These are phyloP conservation scores for Capreolus pygargus DNA, from an alignment of 2,113 vertebrate species.

Conservation along the genomic window DNA sequence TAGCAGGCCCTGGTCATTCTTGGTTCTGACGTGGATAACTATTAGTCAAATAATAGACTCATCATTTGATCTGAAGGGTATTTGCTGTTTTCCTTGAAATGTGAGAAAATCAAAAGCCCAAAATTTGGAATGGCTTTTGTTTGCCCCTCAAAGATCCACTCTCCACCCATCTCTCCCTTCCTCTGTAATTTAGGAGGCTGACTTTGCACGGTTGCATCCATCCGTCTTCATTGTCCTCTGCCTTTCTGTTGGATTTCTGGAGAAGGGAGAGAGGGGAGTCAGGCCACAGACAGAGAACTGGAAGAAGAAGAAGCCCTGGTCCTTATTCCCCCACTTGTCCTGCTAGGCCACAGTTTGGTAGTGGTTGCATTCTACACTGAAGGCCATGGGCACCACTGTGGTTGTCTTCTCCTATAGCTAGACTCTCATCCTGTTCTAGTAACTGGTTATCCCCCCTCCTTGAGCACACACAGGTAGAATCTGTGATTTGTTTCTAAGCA, in stretches of 20 bases:
- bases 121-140: background rate
- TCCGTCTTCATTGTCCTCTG: background rate
- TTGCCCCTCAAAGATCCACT: background rate
- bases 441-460: background rate
- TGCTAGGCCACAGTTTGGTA: fast-evolving
- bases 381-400: fast-evolving
- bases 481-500: background rate
- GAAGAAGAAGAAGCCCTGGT: background rate
- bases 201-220: background rate
- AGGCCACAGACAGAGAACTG: background rate
- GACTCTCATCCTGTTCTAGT: background rate
- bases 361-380: background rate
- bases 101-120: background rate
- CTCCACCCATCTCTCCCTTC: background rate
- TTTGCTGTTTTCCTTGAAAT: background rate
- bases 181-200: background rate
- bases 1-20: background rate
- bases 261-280: background rate
- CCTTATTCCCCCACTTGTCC: fast-evolving
- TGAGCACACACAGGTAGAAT: background rate
- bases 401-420: fast-evolving
- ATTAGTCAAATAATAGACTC: background rate
- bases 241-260: background rate
- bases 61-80: background rate
- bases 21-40: background rate